Evolutionary conservation across 2,888 invertebrate genomes (phyloP), one percentile per base, ranked within the genome.

Genomic region (Antheraea yamamai): DNA sequence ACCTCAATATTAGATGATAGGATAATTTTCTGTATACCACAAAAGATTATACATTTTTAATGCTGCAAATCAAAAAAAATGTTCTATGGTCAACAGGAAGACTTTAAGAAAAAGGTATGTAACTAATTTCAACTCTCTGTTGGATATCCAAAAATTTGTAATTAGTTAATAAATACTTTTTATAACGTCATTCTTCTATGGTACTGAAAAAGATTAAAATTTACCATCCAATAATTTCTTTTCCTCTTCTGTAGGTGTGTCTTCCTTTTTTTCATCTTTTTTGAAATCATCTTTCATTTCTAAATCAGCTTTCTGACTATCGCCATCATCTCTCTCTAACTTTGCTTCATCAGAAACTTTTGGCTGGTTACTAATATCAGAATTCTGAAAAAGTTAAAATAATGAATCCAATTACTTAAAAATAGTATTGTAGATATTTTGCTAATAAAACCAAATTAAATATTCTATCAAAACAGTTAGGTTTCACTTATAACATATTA

Each of bases 221-320:
- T 78, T 88, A 96, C 97, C 96, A 87, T 98, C 97, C 81, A 98
- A 95, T n/a, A 97, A 92, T 79, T 96, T 96, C 85, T 97, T 97
- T 81, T 97, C 96, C 82, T 96, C 95, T 76, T 96, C 96, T 55
- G 86, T 91, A 30, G 90, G 90, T 20, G 90, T 86, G 52, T 95
- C 95, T 47, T 95, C 95, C 74, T 94, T 94, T 75, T 90, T 93
- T 64, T 88, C 92, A 20, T 90, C 92, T 83, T 87, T 87, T 80
- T 90, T 96, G 72, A 95, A 94, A 73, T 96, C 96, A 74, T 96
- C 96, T 81, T 96, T 96, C 30, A 91, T 93, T 4, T 95, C 93
- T 20, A 91, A 92, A 0, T 95, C 95, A 7, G 89, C 87, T 78
- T 95, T 95, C 68, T 87, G 85, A 76, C 88, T 87, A 23, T 95